phyloP scores from a whole-genome alignment of 23 tunicate genomes.

The Halocynthia roretzi region DNA sequence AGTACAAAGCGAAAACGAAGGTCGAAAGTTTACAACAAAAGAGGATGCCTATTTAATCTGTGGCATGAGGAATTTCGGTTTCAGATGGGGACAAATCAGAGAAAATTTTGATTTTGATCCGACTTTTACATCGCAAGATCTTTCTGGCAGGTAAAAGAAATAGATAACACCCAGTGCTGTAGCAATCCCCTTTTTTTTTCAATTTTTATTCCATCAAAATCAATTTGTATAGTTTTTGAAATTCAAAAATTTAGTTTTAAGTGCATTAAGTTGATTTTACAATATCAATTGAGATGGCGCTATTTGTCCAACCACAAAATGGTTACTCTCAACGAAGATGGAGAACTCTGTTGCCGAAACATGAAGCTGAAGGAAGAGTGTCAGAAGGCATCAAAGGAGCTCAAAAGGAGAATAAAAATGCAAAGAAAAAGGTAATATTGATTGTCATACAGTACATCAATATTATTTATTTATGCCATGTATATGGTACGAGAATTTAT shows the following conservation, averaged over 20 bases:
- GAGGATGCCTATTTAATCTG: constrained; percentile 13
- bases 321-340: not conserved
- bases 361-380: not conserved
- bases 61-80: constrained; percentile 15
- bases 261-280: too few species aligned
- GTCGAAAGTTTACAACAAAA: not conserved
- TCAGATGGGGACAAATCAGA: constrained; percentile 7
- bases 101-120: constrained; percentile 13
- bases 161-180: too few species aligned
- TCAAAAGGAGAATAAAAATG: not conserved
- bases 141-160: too few species aligned
- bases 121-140: not conserved
- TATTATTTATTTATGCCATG: not conserved
- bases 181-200: too few species aligned
- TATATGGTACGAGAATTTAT: not conserved
- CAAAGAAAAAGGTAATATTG: constrained; percentile 2
- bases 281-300: not conserved
- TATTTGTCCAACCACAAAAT: not conserved
- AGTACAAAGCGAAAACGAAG: too few species aligned
- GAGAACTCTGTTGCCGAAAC: not conserved
- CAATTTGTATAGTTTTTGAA: too few species aligned
- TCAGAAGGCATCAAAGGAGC: not conserved
- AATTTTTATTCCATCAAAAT: too few species aligned
- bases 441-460: too few species aligned
- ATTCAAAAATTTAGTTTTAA: too few species aligned